Conservation (phyloP, 2,888 invertebrate genomes). For the Andrena fulva region DNA sequence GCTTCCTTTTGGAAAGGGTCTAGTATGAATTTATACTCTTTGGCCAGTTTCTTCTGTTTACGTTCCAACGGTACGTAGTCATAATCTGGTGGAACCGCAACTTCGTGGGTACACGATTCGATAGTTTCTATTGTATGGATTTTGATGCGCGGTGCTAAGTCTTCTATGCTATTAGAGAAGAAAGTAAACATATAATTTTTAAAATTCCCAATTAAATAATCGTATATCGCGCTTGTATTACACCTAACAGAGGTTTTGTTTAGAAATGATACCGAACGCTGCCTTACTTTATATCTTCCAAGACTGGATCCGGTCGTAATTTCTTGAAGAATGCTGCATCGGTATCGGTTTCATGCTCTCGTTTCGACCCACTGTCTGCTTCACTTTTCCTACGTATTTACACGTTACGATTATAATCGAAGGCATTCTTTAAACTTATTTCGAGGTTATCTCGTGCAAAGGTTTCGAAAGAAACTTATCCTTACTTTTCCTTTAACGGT, state of each 20-base stretch:
- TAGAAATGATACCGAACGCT: not conserved
- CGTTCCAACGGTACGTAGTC: constrained; percentile 89
- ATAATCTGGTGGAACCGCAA: constrained; percentile 95
- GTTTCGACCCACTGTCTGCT: constrained; percentile 63
- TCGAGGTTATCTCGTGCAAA: constrained; percentile 36
- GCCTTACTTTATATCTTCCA: constrained; percentile 82
- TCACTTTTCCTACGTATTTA: constrained; percentile 46
- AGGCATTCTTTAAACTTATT: not conserved
- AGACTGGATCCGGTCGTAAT: constrained; percentile 75
- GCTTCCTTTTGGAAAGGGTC: constrained; percentile 99
- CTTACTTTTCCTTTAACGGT: constrained; percentile 55
- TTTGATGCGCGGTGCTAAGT: constrained; percentile 92
- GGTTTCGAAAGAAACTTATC: constrained; percentile 22
- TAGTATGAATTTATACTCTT: constrained; percentile 96
- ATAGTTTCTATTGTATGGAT: constrained; percentile 95
- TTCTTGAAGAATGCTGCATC: constrained; percentile 70
- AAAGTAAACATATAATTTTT: not conserved
- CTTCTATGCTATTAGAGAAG: constrained; percentile 88
- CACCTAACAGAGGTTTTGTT: not conserved
- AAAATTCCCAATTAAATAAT: not conserved
- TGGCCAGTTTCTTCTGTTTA: constrained; percentile 90
- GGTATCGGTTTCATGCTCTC: constrained; percentile 65
- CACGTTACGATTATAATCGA: constrained; percentile 13
- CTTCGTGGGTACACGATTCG: constrained; percentile 98
- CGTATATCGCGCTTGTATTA: not conserved